These are phyloP conservation scores for Ginglymostoma cirratum DNA, from an alignment of 2,113 vertebrate species.

Conservation along the genomic window DNA sequence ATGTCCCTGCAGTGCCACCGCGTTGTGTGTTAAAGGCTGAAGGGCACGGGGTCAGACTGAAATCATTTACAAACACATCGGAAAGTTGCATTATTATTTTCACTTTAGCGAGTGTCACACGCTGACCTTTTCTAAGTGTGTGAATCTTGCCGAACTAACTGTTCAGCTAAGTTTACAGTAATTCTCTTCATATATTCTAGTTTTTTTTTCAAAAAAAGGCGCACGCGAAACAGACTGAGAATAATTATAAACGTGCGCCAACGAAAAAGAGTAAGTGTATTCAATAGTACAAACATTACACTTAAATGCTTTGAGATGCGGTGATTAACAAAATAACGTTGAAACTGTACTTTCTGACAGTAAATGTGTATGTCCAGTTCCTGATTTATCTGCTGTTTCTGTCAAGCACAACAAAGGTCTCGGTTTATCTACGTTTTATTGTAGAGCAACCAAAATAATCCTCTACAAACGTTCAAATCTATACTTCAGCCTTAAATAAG, in stretches of 20 bases:
- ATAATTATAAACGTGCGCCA: not conserved
- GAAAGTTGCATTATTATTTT: conserved; percentile 84
- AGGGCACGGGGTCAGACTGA: conserved; percentile 76
- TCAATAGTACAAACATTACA: not conserved
- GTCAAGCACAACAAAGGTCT: not conserved
- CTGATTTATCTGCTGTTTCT: not conserved
- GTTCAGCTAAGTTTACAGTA: not conserved
- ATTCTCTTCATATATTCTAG: not conserved
- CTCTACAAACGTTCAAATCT: not conserved
- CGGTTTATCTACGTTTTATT: not conserved
- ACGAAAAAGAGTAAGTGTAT: conserved; percentile 20
- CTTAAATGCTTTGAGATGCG: not conserved
- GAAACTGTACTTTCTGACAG: not conserved
- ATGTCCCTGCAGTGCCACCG: conserved; percentile 48
- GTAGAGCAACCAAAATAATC: not conserved
- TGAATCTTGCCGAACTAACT: not conserved
- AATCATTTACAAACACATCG: conserved; percentile 94
- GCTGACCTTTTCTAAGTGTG: conserved; percentile 47
- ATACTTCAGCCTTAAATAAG: not conserved
- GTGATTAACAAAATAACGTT: not conserved
- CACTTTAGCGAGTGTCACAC: conserved; percentile 68
- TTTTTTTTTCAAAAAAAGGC: not conserved
- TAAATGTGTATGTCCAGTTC: not conserved
- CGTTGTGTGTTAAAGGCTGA: conserved; percentile 66
- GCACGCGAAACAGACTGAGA: not conserved